A percentile compares a stretch with the other conserved stretches of the same genome.
These are phyloP conservation scores for Zaprionus taronus DNA, from an alignment of 1,140 invertebrate species.

Conservation along the genomic window DNA sequence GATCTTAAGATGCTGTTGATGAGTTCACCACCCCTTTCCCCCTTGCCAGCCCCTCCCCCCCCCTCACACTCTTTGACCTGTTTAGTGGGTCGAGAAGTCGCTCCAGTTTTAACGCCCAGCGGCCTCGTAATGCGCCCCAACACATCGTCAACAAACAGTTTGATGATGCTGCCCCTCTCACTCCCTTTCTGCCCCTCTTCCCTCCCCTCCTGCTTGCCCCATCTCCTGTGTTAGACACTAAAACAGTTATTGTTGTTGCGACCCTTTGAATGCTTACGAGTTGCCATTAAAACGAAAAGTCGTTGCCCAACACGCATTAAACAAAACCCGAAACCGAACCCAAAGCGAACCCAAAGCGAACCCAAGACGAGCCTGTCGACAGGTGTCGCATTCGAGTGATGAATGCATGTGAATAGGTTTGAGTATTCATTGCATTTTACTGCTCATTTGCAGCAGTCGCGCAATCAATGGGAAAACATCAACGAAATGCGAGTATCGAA, in stretches of 20 bases:
- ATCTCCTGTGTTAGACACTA: not conserved
- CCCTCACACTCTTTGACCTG: not conserved
- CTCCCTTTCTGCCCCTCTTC: not conserved
- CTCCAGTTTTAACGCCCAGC: constrained; percentile 76
- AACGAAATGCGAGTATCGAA: not conserved
- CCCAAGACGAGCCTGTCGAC: not conserved
- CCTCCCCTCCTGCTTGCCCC: not conserved
- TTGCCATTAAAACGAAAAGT: constrained; percentile 48
- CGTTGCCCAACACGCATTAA: constrained; percentile 45
- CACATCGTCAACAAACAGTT: constrained; percentile 69
- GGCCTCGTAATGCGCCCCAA: constrained; percentile 42
- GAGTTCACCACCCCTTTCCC: not conserved
- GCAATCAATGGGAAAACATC: not conserved
- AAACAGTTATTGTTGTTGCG: constrained; percentile 17
- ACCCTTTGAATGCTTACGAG: constrained; percentile 48
- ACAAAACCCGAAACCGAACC: constrained; percentile 30
- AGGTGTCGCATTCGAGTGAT: not conserved
- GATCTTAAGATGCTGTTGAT: constrained; percentile 34
- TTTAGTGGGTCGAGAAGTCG: constrained; percentile 43
- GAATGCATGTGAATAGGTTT: not conserved
- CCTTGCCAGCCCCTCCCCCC: not conserved
- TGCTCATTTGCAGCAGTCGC: not conserved
- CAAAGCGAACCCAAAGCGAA: constrained; percentile 3
- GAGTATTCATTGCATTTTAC: not conserved
- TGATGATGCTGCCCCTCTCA: constrained; percentile 14